phyloP scores from a whole-genome alignment of 2,888 invertebrate species.

The Drosophila paracracens region DNA sequence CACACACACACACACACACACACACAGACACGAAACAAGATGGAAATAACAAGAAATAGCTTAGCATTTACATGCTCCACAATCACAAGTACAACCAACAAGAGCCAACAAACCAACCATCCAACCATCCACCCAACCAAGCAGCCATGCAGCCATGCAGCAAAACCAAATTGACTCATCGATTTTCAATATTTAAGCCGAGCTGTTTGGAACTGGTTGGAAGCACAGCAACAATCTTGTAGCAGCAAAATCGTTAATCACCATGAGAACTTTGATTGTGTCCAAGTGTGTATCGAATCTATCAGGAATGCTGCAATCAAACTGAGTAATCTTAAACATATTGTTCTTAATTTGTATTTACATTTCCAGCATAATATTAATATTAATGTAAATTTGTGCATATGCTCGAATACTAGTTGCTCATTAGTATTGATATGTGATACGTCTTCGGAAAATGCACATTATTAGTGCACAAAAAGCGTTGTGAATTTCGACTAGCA shows the following conservation, averaged over 20 bases:
- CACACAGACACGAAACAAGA: conserved; percentile 4
- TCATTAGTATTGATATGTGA: background rate
- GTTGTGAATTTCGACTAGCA: background rate
- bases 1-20: conserved; percentile 8
- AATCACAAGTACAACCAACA: conserved; percentile 2
- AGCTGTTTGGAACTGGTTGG: background rate
- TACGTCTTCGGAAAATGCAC: background rate
- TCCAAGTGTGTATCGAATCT: background rate
- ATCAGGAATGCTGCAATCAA: background rate
- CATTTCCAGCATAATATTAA: background rate
- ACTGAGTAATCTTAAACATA: background rate
- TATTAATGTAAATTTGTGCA: background rate
- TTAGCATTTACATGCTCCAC: conserved; percentile 20
- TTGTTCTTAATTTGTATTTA: background rate
- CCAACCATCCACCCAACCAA: background rate
- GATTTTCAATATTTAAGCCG: conserved; percentile 62
- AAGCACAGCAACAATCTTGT: background rate
- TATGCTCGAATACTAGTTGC: background rate
- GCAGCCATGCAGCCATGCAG: background rate
- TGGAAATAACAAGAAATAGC: conserved; percentile 23
- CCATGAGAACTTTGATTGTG: background rate
- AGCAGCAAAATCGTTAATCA: background rate
- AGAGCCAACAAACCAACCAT: background rate
- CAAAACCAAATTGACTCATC: conserved; percentile 41
- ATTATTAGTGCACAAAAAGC: background rate